A percentile compares a stretch with the other conserved stretches of the same genome.
Conservation (phyloP, 1,140 invertebrate species). For the Adelges cooleyi region DNA sequence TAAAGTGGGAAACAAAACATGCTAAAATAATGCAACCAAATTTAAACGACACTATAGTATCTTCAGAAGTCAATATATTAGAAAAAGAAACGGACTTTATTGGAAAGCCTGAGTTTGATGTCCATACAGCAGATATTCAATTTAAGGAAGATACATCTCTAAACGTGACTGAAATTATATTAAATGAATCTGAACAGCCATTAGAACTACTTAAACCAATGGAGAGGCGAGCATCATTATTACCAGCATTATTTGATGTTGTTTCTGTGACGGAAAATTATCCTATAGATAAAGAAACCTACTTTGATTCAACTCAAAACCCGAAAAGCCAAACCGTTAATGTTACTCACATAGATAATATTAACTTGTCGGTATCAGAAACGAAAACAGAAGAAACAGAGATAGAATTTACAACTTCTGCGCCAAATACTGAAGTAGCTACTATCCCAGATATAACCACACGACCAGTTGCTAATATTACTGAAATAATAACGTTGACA, state of each 20-base stretch:
- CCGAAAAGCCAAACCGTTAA: neutral
- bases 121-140: conserved; percentile 29
- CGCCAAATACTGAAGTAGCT: neutral
- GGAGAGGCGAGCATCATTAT: neutral
- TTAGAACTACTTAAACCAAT: neutral
- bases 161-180: conserved; percentile 29
- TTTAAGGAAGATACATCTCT: conserved; percentile 32
- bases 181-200: conserved; percentile 31
- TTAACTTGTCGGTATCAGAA: conserved; percentile 33
- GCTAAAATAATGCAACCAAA: neutral
- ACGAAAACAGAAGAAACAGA: conserved; percentile 34
- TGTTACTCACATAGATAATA: conserved; percentile 30
- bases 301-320: neutral
- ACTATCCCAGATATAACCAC: neutral
- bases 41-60: neutral
- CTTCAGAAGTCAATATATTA: conserved; percentile 27
- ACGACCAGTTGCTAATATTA: neutral
- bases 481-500: neutral
- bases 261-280: neutral
- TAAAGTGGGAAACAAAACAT: neutral
- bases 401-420: conserved; percentile 30
- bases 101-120: conserved; percentile 12
- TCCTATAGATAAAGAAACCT: conserved; percentile 19
- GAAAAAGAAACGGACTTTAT: conserved; percentile 32
- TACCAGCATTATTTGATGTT: neutral